These are phyloP conservation scores for Herpetotheres cachinnans DNA, from an alignment of 2,113 vertebrate species.

Conservation along the genomic window DNA sequence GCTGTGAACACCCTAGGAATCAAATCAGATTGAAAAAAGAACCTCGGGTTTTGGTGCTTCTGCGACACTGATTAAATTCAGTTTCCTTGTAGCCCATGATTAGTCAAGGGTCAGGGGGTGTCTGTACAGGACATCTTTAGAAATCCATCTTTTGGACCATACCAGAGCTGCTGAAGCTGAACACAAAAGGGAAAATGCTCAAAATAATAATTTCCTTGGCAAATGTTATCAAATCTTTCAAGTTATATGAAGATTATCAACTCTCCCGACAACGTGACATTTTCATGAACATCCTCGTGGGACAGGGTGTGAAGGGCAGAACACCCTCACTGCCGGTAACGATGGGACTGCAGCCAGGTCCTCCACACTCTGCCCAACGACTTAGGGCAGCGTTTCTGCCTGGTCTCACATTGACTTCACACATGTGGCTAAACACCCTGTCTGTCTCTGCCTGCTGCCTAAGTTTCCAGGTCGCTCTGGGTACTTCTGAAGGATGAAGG, in stretches of 20 bases:
- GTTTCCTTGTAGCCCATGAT: not conserved
- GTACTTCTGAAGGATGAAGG: not conserved
- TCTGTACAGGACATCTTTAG: not conserved
- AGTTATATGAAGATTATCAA: conserved; percentile 26
- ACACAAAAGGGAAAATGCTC: not conserved
- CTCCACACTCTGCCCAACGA: not conserved
- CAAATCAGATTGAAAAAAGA: not conserved
- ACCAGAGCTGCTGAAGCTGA: not conserved
- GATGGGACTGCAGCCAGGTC: not conserved
- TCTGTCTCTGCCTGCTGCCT: not conserved
- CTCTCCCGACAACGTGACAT: not conserved
- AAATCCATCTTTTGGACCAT: not conserved
- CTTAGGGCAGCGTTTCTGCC: not conserved
- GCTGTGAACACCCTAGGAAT: not conserved
- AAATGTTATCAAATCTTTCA: conserved; percentile 22
- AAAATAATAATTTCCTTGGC: not conserved
- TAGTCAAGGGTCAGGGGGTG: not conserved
- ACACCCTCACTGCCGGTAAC: not conserved
- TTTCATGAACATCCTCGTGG: not conserved
- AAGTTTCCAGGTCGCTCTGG: not conserved
- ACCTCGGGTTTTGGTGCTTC: not conserved
- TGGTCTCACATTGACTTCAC: not conserved
- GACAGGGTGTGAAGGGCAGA: not conserved
- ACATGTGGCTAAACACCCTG: not conserved
- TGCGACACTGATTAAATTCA: not conserved